These are phyloP conservation scores for Nomia melanderi DNA, from an alignment of 1,140 invertebrate species.

Conservation along the genomic window DNA sequence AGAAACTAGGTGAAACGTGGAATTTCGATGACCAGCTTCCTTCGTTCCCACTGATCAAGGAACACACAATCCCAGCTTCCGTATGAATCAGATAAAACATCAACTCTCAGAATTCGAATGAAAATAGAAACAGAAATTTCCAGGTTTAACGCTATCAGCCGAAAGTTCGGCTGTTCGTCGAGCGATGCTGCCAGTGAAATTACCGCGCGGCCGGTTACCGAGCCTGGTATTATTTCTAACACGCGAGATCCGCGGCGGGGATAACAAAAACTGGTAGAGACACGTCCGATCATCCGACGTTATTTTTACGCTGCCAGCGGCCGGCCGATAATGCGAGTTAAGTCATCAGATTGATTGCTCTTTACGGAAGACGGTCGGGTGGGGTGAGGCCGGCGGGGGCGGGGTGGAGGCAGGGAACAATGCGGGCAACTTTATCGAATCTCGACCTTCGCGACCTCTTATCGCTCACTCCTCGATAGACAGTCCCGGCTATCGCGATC, in stretches of 20 bases:
- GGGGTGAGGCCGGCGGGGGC: background rate
- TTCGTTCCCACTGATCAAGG: too few relatives aligned
- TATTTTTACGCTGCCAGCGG: conserved; percentile 33
- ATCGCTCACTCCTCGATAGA: conserved; percentile 37
- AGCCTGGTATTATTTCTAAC: background rate
- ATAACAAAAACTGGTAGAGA: conserved; percentile 6
- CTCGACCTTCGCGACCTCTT: conserved; percentile 48
- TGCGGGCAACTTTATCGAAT: conserved; percentile 67
- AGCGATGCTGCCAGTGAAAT: background rate
- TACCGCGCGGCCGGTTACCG: background rate
- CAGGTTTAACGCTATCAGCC: background rate
- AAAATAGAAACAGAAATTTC: background rate
- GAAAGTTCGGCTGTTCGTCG: background rate
- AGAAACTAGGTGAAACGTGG: too few relatives aligned
- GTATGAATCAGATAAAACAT: too few relatives aligned
- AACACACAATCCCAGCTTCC: too few relatives aligned
- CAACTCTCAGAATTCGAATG: background rate
- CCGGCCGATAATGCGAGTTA: conserved; percentile 38
- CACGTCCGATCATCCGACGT: conserved; percentile 14
- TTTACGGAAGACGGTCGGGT: background rate
- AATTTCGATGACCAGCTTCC: too few relatives aligned
- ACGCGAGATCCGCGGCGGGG: background rate
- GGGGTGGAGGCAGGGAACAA: conserved; percentile 39
- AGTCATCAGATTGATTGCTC: conserved; percentile 51
- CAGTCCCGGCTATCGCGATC: conserved; percentile 37